These are phyloP conservation scores for Styela clava DNA, from an alignment of 23 tunicate species.

Conservation along the genomic window DNA sequence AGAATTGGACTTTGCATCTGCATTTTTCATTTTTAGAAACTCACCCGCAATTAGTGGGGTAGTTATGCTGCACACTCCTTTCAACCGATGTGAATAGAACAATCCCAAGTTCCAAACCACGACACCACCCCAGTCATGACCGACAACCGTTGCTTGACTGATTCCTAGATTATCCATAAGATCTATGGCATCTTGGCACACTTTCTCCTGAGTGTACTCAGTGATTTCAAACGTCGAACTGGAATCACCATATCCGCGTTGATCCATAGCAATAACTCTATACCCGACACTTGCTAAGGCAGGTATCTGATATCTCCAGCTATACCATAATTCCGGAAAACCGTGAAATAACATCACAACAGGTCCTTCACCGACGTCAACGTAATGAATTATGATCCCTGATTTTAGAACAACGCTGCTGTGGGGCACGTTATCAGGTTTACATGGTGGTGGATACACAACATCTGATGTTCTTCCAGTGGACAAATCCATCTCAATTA, in stretches of 20 bases:
- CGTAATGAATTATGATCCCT: constrained; percentile 61
- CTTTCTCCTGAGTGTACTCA: constrained; percentile 57
- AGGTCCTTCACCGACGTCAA: constrained; percentile 77
- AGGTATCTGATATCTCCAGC: constrained; percentile 82
- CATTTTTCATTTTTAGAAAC: no score
- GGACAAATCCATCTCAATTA: constrained; percentile 28
- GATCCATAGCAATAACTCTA: constrained; percentile 82
- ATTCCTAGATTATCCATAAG: constrained; percentile 67
- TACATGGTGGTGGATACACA: constrained; percentile 51
- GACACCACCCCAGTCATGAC: constrained; percentile 96
- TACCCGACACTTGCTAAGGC: constrained; percentile 77
- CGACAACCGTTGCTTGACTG: constrained; percentile 62
- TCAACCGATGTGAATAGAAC: constrained; percentile 57
- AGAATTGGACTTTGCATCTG: no score
- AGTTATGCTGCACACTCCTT: constrained; percentile 75
- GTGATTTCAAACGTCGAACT: constrained; percentile 36
- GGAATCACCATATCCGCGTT: constrained; percentile 78
- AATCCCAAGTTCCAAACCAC: constrained; percentile 78
- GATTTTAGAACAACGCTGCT: constrained; percentile 22
- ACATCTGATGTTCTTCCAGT: neutral
- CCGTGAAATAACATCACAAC: constrained; percentile 77
- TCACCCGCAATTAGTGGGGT: constrained; percentile 61
- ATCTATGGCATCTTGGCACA: constrained; percentile 59
- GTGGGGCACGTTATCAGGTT: constrained; percentile 52
- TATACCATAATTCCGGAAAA: constrained; percentile 89